A percentile compares a stretch with the other conserved stretches of the same genome.
Evolutionary conservation across 2,113 vertebrate genomes (phyloP).

Genomic region (Grantiella picta): DNA sequence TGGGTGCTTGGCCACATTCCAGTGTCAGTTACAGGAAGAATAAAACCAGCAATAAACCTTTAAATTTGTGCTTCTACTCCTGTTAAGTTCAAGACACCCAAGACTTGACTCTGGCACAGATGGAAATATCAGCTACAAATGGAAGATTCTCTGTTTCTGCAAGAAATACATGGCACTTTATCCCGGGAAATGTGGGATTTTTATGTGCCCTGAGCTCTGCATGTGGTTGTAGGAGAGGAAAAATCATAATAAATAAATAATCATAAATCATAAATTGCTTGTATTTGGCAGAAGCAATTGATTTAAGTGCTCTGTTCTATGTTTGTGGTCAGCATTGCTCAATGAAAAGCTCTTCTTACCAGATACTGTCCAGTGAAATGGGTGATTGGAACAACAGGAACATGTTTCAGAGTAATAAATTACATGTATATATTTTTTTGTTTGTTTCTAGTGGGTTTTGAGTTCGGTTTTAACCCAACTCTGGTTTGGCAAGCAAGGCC

Average conservation of each 20-base stretch:
- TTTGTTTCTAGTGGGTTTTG: not conserved
- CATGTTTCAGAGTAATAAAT: not conserved
- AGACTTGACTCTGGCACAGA: not conserved
- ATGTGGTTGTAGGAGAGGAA: not conserved
- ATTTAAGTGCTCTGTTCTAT: not conserved
- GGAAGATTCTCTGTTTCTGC: not conserved
- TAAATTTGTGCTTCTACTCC: not conserved
- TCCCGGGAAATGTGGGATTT: not conserved
- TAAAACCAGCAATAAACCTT: not conserved
- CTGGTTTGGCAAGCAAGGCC: not conserved
- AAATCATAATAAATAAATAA: not conserved
- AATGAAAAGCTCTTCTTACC: not conserved
- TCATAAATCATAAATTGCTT: not conserved
- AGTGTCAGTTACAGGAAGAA: not conserved
- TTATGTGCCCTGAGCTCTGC: not conserved
- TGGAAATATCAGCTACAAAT: not conserved
- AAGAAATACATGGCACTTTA: not conserved
- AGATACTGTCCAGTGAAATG: not conserved
- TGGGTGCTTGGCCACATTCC: not conserved
- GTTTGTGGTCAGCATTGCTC: not conserved
- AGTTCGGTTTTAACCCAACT: not conserved
- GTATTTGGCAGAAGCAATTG: not conserved
- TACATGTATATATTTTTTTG: not conserved
- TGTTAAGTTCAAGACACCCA: not conserved
- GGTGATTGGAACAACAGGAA: not conserved